phyloP scores from a whole-genome alignment of 1,140 invertebrate genomes.

The Mizuhopecten yessoensis region DNA sequence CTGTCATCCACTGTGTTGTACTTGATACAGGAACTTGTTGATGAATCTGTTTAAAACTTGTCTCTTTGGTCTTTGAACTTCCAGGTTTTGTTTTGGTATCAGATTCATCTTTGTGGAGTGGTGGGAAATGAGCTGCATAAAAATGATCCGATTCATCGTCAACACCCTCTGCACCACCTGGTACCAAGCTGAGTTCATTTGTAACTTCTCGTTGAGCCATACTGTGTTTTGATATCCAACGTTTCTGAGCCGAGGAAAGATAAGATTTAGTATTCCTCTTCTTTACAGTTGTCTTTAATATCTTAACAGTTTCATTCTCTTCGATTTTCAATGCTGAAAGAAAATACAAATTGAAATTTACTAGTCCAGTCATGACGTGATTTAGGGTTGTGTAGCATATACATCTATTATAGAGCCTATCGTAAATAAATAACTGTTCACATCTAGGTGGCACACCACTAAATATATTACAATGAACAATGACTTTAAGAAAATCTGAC shows the following conservation, averaged over 20 bases:
- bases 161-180: not conserved
- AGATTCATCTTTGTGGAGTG: not conserved
- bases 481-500: too few species aligned
- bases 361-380: too few species aligned
- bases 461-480: not conserved
- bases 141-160: not conserved
- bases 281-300: not conserved
- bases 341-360: not conserved
- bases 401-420: too few species aligned
- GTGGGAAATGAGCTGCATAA: conserved; percentile 7
- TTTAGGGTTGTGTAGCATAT: too few species aligned
- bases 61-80: not conserved
- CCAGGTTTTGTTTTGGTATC: not conserved
- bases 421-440: too few species aligned
- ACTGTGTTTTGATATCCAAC: not conserved
- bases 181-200: not conserved
- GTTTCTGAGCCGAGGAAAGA: not conserved
- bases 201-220: not conserved
- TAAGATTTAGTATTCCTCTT: not conserved
- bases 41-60: not conserved
- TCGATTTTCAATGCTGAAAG: not conserved
- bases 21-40: not conserved
- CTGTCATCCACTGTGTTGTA: conserved; percentile 27
- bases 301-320: not conserved
- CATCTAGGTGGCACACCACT: too few species aligned